Evolutionary conservation across 2,888 invertebrate genomes (phyloP), one percentile per base, ranked within the genome.

Genomic region (Gerris lacustris): DNA sequence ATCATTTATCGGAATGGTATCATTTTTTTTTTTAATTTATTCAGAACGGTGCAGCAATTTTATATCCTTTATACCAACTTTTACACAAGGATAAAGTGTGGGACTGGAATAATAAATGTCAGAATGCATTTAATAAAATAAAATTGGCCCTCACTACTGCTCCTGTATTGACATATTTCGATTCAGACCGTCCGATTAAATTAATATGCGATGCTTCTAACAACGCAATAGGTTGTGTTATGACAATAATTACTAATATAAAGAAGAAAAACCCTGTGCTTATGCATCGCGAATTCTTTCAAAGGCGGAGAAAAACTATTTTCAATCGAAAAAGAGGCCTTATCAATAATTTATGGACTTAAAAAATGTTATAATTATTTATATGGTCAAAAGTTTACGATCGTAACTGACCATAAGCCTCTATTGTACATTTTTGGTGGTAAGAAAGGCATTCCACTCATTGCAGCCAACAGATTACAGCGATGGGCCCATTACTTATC

Each of bases 331-430:
- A 74, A 75, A 47, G 79, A 79, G 73, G 78, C 78, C 0, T 74
- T 79, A 66, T 77, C 78, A 6, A 79, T 79, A 71, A 77, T 76
- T 72, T 79, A 77, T 76, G 77, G 76, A 0, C 75, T 78, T 6
- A 76, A 74, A 47, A 77, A 77, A 66, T 79, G 79, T 73, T 77
- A 79, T 73, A 78, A 79, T 70, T 80, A 79, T 77, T 74, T 80
- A 68, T 71, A 75, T 63, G 79, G 78, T 6, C 75, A 75, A 6
- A 70, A 75, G 45, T 80, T 80, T 75, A 75, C 72, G 5, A 69
- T 79, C 6, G 68, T 70, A 15, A 76, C 77, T 0, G 79, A 80
- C 72, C 78, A 79, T 70, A 79, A 78, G 69, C 79, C 78, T 6
- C 72, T 79, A n/a, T 71, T 76, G 69, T 76, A 76, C 0, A 64